Evolutionary conservation across 1,140 invertebrate species (phyloP), one percentile per base, ranked within the genome.

Genomic region (Caligus rogercresseyi): DNA sequence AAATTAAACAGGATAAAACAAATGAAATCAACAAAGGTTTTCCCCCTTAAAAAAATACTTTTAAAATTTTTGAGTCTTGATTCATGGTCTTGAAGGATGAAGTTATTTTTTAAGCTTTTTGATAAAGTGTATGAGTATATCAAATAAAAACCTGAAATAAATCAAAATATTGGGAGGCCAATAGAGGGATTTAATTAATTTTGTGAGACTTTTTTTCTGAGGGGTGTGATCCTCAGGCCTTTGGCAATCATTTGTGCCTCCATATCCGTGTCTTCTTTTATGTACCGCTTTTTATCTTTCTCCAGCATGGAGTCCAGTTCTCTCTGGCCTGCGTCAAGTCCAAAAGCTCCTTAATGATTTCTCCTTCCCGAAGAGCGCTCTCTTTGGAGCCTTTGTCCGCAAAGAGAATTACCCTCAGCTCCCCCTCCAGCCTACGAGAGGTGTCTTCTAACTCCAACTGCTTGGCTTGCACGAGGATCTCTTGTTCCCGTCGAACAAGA

Each of bases 361-460:
- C 78, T 26, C 83, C 80, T 74, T 88, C 85, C 64, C 80, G 80
- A 63, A 81, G 81, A 19, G 84, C 79, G 67, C 87, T 83, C 25
- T 80, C 79, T 25, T 16, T 52, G 31, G 67, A 73, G 75, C 76
- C 73, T 86, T 84, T 81, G 72, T 81, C 80, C 65, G 80, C 77
- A 19, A 79, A 78, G 69, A 87, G 77, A 58, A 83, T 77, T 67
- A 84, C 80, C 25, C 83, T 76, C 24, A 89, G 75, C 68, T 86
- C 81, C 66, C 83, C 79, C 71, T 89, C 83, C 16, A 89, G 74
- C 68, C 84, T 78, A 23, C 83, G 82, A 70, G 89, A 85, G 53
- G 85, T 75, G 76, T 89, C 86, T 73, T 90, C 87, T 24, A 90
- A 72, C 70, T 89, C 84, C 26, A 90, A 76, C 72, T 90, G 86